Evolutionary conservation across 2,797 vertebrate species (phyloP).

Genomic region (Prunella strophiata): DNA sequence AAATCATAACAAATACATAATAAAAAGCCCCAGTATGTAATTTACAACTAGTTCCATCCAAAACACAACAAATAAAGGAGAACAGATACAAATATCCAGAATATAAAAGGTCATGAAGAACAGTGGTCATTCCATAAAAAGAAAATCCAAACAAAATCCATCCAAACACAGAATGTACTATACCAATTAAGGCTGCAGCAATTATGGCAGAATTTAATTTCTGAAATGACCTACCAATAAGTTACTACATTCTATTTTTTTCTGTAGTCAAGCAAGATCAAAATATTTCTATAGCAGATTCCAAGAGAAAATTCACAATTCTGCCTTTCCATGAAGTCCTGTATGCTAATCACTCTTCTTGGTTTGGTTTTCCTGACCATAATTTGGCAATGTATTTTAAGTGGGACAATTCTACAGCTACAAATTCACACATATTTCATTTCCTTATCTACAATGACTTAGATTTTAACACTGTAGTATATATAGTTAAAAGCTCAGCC

Average conservation of each 20-base stretch:
- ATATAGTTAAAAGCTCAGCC: not conserved
- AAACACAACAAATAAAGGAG: not conserved
- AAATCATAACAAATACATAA: not conserved
- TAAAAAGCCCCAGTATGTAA: not conserved
- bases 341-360: not conserved
- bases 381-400: constrained; percentile 3
- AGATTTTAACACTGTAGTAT: not conserved
- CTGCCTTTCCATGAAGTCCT: not conserved
- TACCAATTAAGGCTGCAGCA: not conserved
- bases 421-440: not conserved
- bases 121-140: not conserved
- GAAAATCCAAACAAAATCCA: not conserved
- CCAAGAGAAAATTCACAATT: constrained; percentile 5
- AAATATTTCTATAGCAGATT: constrained; percentile 24
- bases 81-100: not conserved
- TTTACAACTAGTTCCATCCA: not conserved
- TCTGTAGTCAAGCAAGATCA: not conserved
- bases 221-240: not conserved
- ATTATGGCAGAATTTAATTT: not conserved
- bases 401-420: not conserved
- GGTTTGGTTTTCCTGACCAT: not conserved
- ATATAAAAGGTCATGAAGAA: not conserved
- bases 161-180: not conserved
- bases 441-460: not conserved
- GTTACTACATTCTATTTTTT: not conserved